Conservation (phyloP, 2,113 vertebrate species). For the Odocoileus virginianus region DNA sequence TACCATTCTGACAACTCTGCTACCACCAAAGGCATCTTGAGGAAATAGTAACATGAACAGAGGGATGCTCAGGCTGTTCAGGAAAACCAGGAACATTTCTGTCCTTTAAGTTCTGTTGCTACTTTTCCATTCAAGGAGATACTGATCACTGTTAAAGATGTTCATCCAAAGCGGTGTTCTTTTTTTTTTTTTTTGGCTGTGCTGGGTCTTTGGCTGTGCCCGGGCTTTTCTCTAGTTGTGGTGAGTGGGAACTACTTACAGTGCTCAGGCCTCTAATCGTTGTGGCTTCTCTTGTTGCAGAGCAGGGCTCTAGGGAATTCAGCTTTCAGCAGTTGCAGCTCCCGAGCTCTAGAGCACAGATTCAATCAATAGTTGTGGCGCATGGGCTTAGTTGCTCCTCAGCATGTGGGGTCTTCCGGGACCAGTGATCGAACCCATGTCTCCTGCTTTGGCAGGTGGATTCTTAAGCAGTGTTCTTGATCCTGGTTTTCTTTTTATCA, state of each 20-base stretch:
- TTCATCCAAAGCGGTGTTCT: neutral
- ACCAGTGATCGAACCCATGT: neutral
- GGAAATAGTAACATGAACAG: neutral
- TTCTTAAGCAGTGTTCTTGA: neutral
- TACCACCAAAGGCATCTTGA: neutral
- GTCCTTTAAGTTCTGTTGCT: neutral
- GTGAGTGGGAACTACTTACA: neutral
- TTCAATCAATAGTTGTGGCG: neutral
- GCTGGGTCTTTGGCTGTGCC: neutral
- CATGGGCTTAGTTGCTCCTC: neutral
- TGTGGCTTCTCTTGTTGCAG: neutral
- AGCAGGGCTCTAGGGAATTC: neutral
- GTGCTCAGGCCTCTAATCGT: neutral
- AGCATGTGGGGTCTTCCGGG: neutral
- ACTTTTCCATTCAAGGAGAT: neutral
- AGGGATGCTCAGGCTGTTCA: neutral
- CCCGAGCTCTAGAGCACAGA: neutral
- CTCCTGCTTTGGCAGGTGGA: neutral
- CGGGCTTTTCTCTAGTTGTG: neutral
- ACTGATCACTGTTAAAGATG: neutral
- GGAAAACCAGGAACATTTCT: neutral
- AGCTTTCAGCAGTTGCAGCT: neutral
- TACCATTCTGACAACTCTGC: neutral
- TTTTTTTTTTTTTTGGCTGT: neutral
- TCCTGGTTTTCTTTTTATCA: neutral